These are phyloP conservation scores for Buathra laborator DNA, from an alignment of 2,888 invertebrate species.

Conservation along the genomic window DNA sequence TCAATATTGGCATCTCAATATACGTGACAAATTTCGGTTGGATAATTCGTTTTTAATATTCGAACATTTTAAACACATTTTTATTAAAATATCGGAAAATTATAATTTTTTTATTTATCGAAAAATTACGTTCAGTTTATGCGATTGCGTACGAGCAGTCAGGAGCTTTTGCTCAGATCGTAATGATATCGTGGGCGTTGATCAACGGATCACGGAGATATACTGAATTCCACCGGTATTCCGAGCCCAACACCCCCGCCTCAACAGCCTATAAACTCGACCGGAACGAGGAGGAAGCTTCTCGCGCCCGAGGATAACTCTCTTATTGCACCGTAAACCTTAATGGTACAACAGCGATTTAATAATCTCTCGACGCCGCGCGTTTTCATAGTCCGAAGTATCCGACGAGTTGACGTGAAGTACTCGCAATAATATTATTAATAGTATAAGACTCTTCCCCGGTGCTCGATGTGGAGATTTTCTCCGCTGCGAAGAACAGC, in stretches of 20 bases:
- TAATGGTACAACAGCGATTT: slow-evolving; percentile 80
- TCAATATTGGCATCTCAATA: no score
- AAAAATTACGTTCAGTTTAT: background rate
- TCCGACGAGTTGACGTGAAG: slow-evolving; percentile 74
- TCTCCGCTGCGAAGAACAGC: background rate
- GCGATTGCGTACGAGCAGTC: background rate
- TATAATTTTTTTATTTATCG: no score
- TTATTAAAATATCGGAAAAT: no score
- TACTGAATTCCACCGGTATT: background rate
- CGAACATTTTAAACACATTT: no score
- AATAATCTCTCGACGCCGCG: slow-evolving; percentile 76
- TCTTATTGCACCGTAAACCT: slow-evolving; percentile 80
- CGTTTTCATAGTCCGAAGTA: slow-evolving; percentile 71
- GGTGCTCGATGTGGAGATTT: background rate
- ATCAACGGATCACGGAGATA: background rate
- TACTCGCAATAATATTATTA: slow-evolving; percentile 79
- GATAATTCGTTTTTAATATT: no score
- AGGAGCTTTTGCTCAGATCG: background rate
- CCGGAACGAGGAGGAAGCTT: background rate
- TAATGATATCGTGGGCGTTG: slow-evolving; percentile 1
- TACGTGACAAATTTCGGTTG: no score
- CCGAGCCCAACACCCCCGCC: background rate
- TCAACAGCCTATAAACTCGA: slow-evolving; percentile 12
- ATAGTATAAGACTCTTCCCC: slow-evolving; percentile 67
- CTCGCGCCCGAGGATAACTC: slow-evolving; percentile 71